Conservation (phyloP, 2,797 vertebrate species). For the Sarcoramphus papa region DNA sequence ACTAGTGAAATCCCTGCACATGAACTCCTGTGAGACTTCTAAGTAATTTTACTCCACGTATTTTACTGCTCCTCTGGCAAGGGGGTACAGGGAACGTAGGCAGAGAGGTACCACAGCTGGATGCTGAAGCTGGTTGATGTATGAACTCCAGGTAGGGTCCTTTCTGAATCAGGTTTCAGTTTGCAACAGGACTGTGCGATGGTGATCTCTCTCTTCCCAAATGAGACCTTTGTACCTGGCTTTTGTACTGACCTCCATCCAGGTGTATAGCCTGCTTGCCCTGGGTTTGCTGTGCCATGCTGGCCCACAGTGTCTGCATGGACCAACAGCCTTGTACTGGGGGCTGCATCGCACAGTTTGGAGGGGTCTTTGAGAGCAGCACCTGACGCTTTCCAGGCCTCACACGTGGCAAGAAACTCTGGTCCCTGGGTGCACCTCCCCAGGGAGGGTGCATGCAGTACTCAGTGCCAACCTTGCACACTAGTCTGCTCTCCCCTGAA, state of each 20-base stretch:
- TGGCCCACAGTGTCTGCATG: fast-evolving
- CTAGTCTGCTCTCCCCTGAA: fast-evolving
- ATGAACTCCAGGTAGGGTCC: not conserved
- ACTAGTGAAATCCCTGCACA: not conserved
- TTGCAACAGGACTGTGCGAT: fast-evolving
- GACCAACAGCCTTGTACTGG: not conserved
- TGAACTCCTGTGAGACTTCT: not conserved
- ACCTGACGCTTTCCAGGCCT: not conserved
- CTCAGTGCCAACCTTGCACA: not conserved
- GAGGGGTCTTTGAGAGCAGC: not conserved
- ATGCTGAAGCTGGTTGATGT: not conserved
- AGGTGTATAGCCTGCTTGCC: no score
- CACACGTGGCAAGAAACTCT: not conserved
- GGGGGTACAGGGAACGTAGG: fast-evolving
- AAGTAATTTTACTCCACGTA: not conserved
- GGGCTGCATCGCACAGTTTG: fast-evolving
- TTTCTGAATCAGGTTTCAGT: not conserved
- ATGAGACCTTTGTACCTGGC: not conserved
- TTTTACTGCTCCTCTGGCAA: not conserved
- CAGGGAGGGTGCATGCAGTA: not conserved
- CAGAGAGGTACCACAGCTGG: not conserved
- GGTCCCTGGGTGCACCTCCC: fast-evolving
- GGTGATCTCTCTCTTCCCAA: not conserved
- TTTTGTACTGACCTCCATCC: not conserved
- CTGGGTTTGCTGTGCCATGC: not conserved